Evolutionary conservation across 2,888 invertebrate genomes (phyloP).

Genomic region (Hemithea aestivaria): DNA sequence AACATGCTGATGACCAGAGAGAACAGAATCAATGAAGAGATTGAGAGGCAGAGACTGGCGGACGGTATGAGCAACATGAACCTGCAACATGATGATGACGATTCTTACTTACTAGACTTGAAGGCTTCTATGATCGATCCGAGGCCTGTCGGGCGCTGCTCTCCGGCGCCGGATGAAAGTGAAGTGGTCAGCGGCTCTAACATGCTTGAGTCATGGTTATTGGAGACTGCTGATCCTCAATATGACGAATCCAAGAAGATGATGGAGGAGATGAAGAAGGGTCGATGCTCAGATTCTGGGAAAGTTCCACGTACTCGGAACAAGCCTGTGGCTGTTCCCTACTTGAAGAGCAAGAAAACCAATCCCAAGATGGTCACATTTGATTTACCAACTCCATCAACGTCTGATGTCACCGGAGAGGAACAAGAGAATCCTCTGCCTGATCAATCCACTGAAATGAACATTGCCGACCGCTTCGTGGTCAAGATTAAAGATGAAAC

Average conservation of each 20-base stretch:
- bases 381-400: constrained; percentile 58
- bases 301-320: constrained; percentile 52
- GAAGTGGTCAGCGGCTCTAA: constrained; percentile 39
- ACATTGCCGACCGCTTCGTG: constrained; percentile 25
- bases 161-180: constrained; percentile 10
- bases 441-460: constrained; percentile 20
- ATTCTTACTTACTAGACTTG: constrained; percentile 54
- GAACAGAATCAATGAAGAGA: constrained; percentile 42
- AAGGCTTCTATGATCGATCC: constrained; percentile 49
- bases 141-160: constrained; percentile 14
- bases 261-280: constrained; percentile 36
- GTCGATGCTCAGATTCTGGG: constrained; percentile 57
- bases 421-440: constrained; percentile 38
- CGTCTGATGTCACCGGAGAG: constrained; percentile 56
- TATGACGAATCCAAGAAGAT: constrained; percentile 23
- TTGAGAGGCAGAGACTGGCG: constrained; percentile 38
- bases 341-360: constrained; percentile 38
- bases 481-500: constrained; percentile 15
- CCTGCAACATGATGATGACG: constrained; percentile 34
- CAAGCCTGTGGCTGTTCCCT: constrained; percentile 51
- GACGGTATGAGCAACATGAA: constrained; percentile 41
- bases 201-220: constrained; percentile 51
- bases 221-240: constrained; percentile 15
- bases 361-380: constrained; percentile 40
- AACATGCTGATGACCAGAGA: constrained; percentile 67